Base-by-base conservation (phyloP, 2,888 invertebrate species). In the Parnassius mnemosyne region DNA sequence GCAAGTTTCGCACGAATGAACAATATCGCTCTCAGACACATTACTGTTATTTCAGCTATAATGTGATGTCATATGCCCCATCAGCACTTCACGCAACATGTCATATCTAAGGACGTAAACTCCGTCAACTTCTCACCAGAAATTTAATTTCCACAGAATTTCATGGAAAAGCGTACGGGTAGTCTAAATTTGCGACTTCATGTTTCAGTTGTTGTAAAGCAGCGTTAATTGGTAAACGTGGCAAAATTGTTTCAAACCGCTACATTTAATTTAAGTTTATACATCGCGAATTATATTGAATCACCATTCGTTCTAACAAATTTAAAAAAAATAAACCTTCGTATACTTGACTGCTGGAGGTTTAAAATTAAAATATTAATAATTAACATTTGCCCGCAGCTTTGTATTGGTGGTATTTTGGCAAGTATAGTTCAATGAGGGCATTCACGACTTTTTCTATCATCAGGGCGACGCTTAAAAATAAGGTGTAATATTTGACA, bases 111-210 rank as follows among this genome's bases (percentile, higher is more conserved):
- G 56, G 57, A 46, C 46, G 49, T 50, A 83, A 81, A 81, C 83
- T 86, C 72, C 69, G 65, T 65, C 66, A 83, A 83, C 80, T 81
- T 81, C 69, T 67, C 75, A 70, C 73, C 67, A 76, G 68, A 78
- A 84, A 85, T 83, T 84, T 72, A 84, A 84, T 84, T 84, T 80
- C 83, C 78, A 79, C 67, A 68, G 68, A 85, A 85, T 83, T 84
- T 85, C 82, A 81, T 75, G 71, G 74, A 81, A 82, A 81, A 84
- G 76, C 82, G 76, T 81, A 79, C 49, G n/a, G 44, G 46, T 13
- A 11, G 12, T 34, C 80, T 73, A 74, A 83, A 83, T 85, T 80
- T 76, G 76, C 76, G 71, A 79, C 80, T 82, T 85, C 84, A 83
- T 83, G 78, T 83, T 81, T 79, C 80, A 80, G 80, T 83, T 80